Base-by-base conservation (phyloP, 2,113 vertebrate genomes). In the Herpetotheres cachinnans region DNA sequence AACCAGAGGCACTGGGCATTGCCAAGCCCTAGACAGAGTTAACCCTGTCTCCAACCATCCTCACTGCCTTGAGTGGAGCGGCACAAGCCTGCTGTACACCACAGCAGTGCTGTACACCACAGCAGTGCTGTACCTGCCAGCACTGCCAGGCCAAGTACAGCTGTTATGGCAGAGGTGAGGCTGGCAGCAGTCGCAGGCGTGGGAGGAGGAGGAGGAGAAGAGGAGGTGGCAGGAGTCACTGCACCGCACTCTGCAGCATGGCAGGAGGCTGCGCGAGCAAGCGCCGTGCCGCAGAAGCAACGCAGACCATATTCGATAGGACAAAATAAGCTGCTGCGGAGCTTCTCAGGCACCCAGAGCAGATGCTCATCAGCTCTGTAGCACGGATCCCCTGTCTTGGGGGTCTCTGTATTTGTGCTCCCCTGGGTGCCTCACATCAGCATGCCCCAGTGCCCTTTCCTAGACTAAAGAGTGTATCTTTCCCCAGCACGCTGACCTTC, bases 201-300 rank as follows among this genome's bases (percentile, higher is more conserved):
- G n/a, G 49, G 34, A 38, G 42, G 44, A 58, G 25, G 8, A 54
- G n/a, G 12, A 54, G n/a, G 12, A 56, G 29, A n/a, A 56, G 18
- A 40, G 16, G 25, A 24, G 24, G 47, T 19, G 21, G 44, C 54
- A 47, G n/a, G 16, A 56, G 27, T 15, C 40, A 10, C 7, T 7
- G 34, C 34, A 54, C 29, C 4, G 3, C 2, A 9, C 11, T 16
- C 40, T 0, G 1, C n/a, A 50, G 47, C 36, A 49, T 1, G 1
- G 9, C 54, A 29, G 12, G 32, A 32, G 36, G 36, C 62, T 34
- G 32, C 11, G 7, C 0, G 24, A 59, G 36, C 0, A 2, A 59
- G 26, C 4, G 2, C 11, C 1, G 0, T 29, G 52, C n/a, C 4
- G 4, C 59, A 32, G 52, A 47, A 54, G 59, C 59, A 20, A 61